Evolutionary conservation across 2,113 vertebrate genomes (phyloP).

Genomic region (Oenanthe melanoleuca): DNA sequence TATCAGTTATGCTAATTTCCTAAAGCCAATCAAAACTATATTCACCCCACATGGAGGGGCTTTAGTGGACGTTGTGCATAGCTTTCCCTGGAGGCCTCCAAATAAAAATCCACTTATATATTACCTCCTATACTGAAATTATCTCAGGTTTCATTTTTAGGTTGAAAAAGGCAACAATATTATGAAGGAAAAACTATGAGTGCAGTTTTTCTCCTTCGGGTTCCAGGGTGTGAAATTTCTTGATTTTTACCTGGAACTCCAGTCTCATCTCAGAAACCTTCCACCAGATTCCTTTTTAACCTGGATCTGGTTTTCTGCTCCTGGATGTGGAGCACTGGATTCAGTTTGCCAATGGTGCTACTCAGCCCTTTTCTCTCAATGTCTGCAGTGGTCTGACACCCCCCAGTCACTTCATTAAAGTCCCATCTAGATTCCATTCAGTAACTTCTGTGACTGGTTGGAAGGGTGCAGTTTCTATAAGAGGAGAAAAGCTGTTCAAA

Average conservation of each 20-base stretch:
- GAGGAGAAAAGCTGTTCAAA: background rate
- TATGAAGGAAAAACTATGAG: background rate
- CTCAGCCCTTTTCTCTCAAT: background rate
- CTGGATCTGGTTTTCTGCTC: background rate
- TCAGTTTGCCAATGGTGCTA: background rate
- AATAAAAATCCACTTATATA: background rate
- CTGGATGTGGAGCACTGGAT: background rate
- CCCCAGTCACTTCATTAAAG: background rate
- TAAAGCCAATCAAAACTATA: background rate
- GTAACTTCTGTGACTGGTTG: background rate
- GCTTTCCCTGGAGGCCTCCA: background rate
- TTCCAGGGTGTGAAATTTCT: background rate
- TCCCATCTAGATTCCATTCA: background rate
- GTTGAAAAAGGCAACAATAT: background rate
- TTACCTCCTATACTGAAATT: background rate
- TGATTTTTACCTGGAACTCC: background rate
- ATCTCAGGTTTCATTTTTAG: background rate
- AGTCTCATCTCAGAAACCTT: background rate
- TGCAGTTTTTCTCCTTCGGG: background rate
- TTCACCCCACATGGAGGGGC: rapidly evolving
- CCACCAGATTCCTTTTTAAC: background rate
- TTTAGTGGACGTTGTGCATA: background rate
- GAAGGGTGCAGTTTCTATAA: background rate
- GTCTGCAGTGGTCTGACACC: background rate
- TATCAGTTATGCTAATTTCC: background rate